Evolutionary conservation across 1,140 invertebrate species (phyloP), one percentile per base, ranked within the genome.

Genomic region (Scaptomyza pallida): DNA sequence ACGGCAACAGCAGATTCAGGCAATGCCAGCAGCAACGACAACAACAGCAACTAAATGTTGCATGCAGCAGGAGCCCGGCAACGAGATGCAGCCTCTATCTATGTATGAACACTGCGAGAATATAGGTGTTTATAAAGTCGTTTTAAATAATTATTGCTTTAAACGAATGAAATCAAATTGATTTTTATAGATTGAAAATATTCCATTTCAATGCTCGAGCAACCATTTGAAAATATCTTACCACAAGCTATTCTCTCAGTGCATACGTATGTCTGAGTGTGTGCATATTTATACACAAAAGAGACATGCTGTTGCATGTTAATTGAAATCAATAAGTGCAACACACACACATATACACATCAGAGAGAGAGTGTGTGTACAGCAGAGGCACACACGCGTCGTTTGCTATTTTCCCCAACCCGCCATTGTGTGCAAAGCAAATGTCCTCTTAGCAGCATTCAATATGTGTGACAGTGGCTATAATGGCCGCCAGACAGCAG

Each of bases 271-370:
- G 19, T 43, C 37, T 47, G 48, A 37, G 35, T 54, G 52, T 64
- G 60, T 57, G 45, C 10, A 41, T 51, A 45, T 56, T 62, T 59
- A 63, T 70, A 63, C 65, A 70, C 65, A 70, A 74, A 73, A 79
- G 76, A 82, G 82, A 88, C 82, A 88, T 88, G 82, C 82, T 88
- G 82, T 88, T 88, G 82, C 82, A 88, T 88, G 82, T 88, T 88
- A 88, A 88, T 88, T 88, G 82, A 88, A 88, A 88, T 88, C 82
- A 88, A 88, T 88, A 88, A 88, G 82, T 88, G 83, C 55, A 88
- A 68, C 77, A 57, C 57, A 45, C 37, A 47, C 45, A 60, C 21
- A 40, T 33, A 50, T n/a, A n/a, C n/a, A n/a, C n/a, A n/a, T n/a
- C 54, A 62, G 12, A 3, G n/a, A 37, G 3, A 41, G 30, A 15